phyloP scores from a whole-genome alignment of 2,797 vertebrate genomes.

The Vipera latastei region DNA sequence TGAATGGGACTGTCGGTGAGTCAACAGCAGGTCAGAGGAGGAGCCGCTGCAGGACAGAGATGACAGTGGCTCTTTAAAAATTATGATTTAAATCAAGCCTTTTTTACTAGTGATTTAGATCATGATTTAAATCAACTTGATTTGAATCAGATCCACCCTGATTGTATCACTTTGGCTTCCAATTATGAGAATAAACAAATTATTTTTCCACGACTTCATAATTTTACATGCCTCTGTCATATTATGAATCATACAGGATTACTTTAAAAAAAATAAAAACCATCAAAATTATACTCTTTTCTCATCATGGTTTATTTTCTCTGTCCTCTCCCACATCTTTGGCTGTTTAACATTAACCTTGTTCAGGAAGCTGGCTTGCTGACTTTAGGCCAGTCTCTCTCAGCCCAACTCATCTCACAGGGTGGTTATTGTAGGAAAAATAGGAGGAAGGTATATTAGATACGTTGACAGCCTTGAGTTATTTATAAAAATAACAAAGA shows the following conservation, averaged over 20 bases:
- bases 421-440: neutral
- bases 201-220: neutral
- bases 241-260: neutral
- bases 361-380: neutral
- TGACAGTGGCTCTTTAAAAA: too few species aligned
- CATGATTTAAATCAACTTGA: too few species aligned
- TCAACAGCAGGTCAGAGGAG: too few species aligned
- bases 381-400: neutral
- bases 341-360: neutral
- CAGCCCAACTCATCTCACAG: neutral
- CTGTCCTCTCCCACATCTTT: neutral
- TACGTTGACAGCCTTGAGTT: neutral
- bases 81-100: too few species aligned
- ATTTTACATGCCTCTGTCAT: neutral
- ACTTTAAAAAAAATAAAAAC: neutral
- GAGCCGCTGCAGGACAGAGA: too few species aligned
- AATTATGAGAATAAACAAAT: neutral
- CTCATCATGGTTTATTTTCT: neutral
- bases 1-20: too few species aligned
- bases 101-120: too few species aligned
- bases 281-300: neutral
- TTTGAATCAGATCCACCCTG: neutral
- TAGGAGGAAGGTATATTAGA: neutral
- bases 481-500: neutral
- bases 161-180: neutral